phyloP scores from a whole-genome alignment of 2,113 vertebrate species.

The human (Homo sapiens) region GRCh38 chr20:50087501-50088000 shows the following conservation, averaged over 20 bases:
- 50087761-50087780: neutral
- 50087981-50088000: rapidly evolving
- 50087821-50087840: rapidly evolving
- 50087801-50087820: neutral
- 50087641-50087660: neutral
- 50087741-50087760: neutral
- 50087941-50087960: neutral
- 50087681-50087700: neutral
- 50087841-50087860: neutral
- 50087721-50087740: neutral
- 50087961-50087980: too few relatives aligned
- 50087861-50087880: too few relatives aligned
- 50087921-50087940: neutral
- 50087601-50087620: neutral
- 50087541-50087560: neutral
- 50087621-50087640: neutral
- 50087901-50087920: neutral
- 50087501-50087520: neutral
- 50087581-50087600: neutral
- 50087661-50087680: neutral
- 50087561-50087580: neutral
- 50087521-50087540: neutral
- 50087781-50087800: neutral
- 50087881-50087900: rapidly evolving
- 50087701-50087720: neutral